Evolutionary conservation across 1,140 invertebrate species (phyloP).

Genomic region (Bilobella aurantiaca): DNA sequence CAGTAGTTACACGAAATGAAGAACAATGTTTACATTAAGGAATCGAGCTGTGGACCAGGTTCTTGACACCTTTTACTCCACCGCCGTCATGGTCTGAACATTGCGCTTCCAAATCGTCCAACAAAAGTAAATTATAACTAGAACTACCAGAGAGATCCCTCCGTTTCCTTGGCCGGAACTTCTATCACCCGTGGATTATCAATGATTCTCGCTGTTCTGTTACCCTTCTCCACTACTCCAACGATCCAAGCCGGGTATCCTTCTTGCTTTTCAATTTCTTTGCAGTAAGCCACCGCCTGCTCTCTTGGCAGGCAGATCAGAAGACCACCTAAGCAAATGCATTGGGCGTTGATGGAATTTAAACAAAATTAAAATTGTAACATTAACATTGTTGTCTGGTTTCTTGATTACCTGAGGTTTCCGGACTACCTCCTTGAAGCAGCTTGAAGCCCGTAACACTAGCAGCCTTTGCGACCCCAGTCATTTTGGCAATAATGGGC

Average conservation of each 20-base stretch:
- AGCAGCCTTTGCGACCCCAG: constrained; percentile 84
- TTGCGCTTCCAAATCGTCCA: too few relatives aligned
- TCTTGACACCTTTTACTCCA: too few relatives aligned
- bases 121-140: too few relatives aligned
- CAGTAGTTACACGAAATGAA: too few relatives aligned
- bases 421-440: constrained; percentile 81
- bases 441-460: constrained; percentile 94
- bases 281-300: constrained; percentile 90
- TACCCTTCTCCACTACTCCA: constrained; percentile 95
- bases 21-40: too few relatives aligned
- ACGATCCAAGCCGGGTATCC: constrained; percentile 98
- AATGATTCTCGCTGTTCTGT: constrained; percentile 88
- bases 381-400: too few relatives aligned
- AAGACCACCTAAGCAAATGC: constrained; percentile 57
- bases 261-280: constrained; percentile 94
- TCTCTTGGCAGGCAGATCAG: constrained; percentile 87
- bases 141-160: constrained; percentile 62
- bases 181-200: constrained; percentile 97
- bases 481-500: constrained; percentile 95
- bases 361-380: too few relatives aligned
- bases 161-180: constrained; percentile 92
- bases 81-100: too few relatives aligned
- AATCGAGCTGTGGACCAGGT: too few relatives aligned
- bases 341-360: too few relatives aligned
- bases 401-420: constrained; percentile 54